A percentile compares a stretch with the other conserved stretches of the same genome.
These are phyloP conservation scores for Ectemnius lituratus DNA, from an alignment of 2,888 invertebrate genomes.

Conservation along the genomic window DNA sequence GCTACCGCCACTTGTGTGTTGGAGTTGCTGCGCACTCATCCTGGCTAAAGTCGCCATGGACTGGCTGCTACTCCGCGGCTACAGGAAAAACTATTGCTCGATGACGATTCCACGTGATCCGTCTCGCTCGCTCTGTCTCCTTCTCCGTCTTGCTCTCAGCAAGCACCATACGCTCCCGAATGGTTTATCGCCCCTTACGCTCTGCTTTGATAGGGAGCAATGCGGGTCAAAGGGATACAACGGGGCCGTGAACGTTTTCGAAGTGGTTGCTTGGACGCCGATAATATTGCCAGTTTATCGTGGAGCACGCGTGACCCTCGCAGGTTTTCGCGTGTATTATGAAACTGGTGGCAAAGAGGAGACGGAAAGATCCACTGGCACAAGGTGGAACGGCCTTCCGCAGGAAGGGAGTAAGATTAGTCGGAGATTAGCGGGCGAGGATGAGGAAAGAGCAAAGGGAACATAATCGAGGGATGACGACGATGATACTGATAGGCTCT, in stretches of 20 bases:
- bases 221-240: constrained; percentile 48
- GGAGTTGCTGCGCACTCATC: constrained; percentile 52
- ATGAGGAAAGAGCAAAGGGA: constrained; percentile 26
- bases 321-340: neutral
- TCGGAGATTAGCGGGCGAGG: constrained; percentile 35
- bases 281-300: neutral
- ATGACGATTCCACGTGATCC: constrained; percentile 39
- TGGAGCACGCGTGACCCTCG: neutral
- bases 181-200: constrained; percentile 40
- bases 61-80: constrained; percentile 20
- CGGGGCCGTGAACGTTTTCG: constrained; percentile 21
- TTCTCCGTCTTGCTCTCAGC: neutral
- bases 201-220: constrained; percentile 52
- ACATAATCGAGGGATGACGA: constrained; percentile 43
- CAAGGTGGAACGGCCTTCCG: no score
- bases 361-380: constrained; percentile 8
- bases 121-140: neutral
- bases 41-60: constrained; percentile 41
- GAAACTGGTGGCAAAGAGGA: constrained; percentile 5
- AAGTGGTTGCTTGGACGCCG: constrained; percentile 8
- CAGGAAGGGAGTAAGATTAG: no score
- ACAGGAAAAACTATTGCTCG: constrained; percentile 40
- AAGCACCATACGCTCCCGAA: constrained; percentile 2
- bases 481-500: no score
- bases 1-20: constrained; percentile 50